A percentile compares a stretch with the other conserved stretches of the same genome.
These are phyloP conservation scores for Kradibia gibbosae DNA, from an alignment of 1,140 invertebrate species.

Conservation along the genomic window DNA sequence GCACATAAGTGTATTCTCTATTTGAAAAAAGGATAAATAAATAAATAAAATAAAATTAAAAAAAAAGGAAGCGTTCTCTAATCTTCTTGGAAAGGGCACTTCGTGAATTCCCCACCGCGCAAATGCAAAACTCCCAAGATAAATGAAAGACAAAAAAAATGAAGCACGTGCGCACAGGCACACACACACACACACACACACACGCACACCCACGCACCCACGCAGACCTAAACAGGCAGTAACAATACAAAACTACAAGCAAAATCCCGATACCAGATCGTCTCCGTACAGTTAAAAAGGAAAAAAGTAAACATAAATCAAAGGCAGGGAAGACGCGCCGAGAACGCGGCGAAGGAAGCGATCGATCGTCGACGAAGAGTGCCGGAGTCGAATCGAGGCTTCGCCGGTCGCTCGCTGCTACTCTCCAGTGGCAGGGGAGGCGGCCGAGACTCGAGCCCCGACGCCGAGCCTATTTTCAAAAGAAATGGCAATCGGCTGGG, in stretches of 20 bases:
- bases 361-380: conserved; percentile 37
- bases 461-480: too few species aligned
- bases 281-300: conserved; percentile 67
- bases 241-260: conserved; percentile 55
- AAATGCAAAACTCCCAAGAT: conserved; percentile 40
- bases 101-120: conserved; percentile 31
- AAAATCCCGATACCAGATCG: conserved; percentile 69
- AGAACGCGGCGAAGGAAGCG: conserved; percentile 29
- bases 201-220: conserved; percentile 54
- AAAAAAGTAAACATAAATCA: too few species aligned
- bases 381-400: conserved; percentile 7
- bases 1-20: conserved; percentile 27
- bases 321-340: conserved; percentile 46
- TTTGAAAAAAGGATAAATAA: conserved; percentile 8
- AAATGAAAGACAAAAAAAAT: background rate
- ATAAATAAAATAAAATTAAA: conserved; percentile 13
- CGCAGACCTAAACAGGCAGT: conserved; percentile 38
- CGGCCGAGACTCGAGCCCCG: background rate
- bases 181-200: conserved; percentile 10
- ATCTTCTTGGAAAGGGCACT: conserved; percentile 16
- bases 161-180: conserved; percentile 22
- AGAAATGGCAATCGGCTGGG: too few species aligned
- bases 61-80: conserved; percentile 22
- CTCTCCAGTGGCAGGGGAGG: background rate
- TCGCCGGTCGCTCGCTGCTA: background rate